Base-by-base conservation (phyloP, 2,888 invertebrate species). In the Dynastes tityus region DNA sequence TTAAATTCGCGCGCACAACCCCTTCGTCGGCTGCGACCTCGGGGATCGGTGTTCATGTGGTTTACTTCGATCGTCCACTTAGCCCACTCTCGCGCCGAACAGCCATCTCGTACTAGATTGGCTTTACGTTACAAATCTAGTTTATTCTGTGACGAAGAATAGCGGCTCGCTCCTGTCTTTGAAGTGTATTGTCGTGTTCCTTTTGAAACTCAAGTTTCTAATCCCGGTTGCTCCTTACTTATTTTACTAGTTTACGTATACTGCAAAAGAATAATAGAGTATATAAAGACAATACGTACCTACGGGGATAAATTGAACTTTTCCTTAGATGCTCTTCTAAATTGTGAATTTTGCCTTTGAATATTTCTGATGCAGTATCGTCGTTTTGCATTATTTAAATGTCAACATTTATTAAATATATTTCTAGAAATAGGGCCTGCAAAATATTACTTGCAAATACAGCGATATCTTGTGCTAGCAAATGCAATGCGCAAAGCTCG, bases 21-120 rank as follows among this genome's bases (percentile, higher is more conserved):
- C 63, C 22, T 70, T 49, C 55, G 49, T 8, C 67, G 68, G 22
- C 32, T 55, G 37, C 51, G 67, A 67, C 53, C n/a, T 76, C 63
- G 55, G 76, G 65, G 65, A 64, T 65, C n/a, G 32, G 6, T 73
- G 58, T 73, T 16, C 73, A 76, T 76, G 76, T 27, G 76, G 76
- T 67, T 76, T 67, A 55, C 55, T 65, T 76, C 65, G 65, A 76
- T 76, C 76, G 76, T 58, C 58, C 73, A 73, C 73, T 73, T 58
- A 73, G 53, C 29, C 32, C 70, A 6, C 58, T 68, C 73, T 16
- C 37, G 32, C 37, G 45, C 49, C 67, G 32, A 73, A 13, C 55
- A 40, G 32, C 58, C 22, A 22, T 58, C 55, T 22, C 58, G 55
- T 37, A 71, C 55, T 32, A 71, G 71, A 71, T 73, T 73, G 58